phyloP scores from a whole-genome alignment of 2,113 vertebrate genomes.

The Rhinoderma darwinii region DNA sequence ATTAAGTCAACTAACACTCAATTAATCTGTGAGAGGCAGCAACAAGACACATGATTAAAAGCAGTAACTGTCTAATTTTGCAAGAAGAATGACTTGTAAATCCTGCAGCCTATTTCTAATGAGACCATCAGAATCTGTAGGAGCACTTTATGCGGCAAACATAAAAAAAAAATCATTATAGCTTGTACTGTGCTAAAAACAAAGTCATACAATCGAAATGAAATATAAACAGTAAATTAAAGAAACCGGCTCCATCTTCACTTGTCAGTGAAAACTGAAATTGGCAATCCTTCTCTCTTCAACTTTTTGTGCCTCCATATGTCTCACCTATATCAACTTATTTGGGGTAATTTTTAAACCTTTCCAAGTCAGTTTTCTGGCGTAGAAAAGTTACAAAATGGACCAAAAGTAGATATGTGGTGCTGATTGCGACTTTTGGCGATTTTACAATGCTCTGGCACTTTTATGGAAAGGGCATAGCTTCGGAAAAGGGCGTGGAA shows the following conservation, averaged over 20 bases:
- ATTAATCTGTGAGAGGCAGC: conserved; percentile 23
- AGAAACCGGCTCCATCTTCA: not conserved
- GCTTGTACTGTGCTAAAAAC: conserved; percentile 13
- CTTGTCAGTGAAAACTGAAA: not conserved
- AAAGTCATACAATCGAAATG: conserved; percentile 8
- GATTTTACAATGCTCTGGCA: no score
- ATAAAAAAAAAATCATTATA: conserved; percentile 53
- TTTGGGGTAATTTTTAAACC: not conserved
- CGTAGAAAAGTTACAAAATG: no score
- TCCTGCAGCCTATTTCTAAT: conserved; percentile 60
- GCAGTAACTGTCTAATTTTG: conserved; percentile 48
- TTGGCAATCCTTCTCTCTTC: not conserved
- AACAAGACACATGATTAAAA: conserved; percentile 56
- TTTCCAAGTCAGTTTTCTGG: not conserved
- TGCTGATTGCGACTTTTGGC: no score
- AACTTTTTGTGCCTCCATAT: no score
- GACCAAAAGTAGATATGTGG: no score
- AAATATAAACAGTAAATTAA: conserved; percentile 12
- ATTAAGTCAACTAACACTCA: conserved; percentile 37
- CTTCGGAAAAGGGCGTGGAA: no score
- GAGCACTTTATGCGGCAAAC: conserved; percentile 41
- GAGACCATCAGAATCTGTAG: conserved; percentile 40
- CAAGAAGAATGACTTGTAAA: conserved; percentile 58
- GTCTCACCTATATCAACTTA: not conserved
- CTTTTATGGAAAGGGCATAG: no score